Evolutionary conservation across 2,888 invertebrate genomes (phyloP).

Genomic region (Leucophora obtusa): DNA sequence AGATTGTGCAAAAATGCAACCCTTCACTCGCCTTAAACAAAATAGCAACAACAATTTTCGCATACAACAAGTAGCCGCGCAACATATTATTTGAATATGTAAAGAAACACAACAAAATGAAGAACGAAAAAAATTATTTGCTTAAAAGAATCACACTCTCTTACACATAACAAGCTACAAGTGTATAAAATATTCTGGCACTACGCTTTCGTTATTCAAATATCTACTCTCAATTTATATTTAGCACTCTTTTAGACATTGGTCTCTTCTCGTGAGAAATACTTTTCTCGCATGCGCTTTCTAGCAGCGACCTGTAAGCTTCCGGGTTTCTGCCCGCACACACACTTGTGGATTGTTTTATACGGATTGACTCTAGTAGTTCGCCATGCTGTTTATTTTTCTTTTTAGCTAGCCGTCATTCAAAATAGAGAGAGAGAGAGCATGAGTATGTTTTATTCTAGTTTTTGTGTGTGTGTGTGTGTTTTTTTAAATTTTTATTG

Average conservation of each 20-base stretch:
- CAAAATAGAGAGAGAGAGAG: not conserved
- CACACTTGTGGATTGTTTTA: slow-evolving; percentile 76
- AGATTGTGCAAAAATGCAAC: slow-evolving; percentile 53
- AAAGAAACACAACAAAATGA: slow-evolving; percentile 5
- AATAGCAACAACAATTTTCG: slow-evolving; percentile 36
- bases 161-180: slow-evolving; percentile 53
- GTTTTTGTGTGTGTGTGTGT: not conserved
- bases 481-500: slow-evolving; percentile 23
- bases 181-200: slow-evolving; percentile 41
- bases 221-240: not conserved
- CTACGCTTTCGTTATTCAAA: not conserved
- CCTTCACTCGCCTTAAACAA: slow-evolving; percentile 23
- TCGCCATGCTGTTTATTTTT: slow-evolving; percentile 47
- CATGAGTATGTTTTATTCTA: slow-evolving; percentile 9
- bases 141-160: not conserved
- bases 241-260: not conserved
- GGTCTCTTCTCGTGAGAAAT: not conserved
- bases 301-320: slow-evolving; percentile 68
- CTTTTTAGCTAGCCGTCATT: slow-evolving; percentile 10
- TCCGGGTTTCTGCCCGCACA: slow-evolving; percentile 69
- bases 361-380: slow-evolving; percentile 25
- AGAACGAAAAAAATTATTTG: not conserved
- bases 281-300: slow-evolving; percentile 64
- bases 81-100: slow-evolving; percentile 50
- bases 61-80: slow-evolving; percentile 64